Percentiles rank a stretch among this genome's conserved stretches.
Conservation (phyloP, 2,113 vertebrate genomes). For the Artemisiospiza belli region DNA sequence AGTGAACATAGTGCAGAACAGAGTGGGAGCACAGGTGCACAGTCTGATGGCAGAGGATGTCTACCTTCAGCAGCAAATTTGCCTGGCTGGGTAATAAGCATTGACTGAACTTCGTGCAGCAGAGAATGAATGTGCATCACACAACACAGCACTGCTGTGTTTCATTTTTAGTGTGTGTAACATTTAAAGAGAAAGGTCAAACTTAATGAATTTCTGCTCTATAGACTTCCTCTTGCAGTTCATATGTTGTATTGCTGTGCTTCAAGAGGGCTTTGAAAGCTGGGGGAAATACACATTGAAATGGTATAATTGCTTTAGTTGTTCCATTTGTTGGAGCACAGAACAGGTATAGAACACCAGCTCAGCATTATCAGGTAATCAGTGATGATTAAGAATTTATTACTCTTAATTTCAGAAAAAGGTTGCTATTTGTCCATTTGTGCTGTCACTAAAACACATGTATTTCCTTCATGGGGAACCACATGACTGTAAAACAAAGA, state of each 20-base stretch:
- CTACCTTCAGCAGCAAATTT: not conserved
- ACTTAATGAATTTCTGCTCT: not conserved
- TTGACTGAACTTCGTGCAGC: not conserved
- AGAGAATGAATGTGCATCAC: not conserved
- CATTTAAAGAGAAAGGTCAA: not conserved
- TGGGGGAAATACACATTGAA: not conserved
- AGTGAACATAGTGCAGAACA: not conserved
- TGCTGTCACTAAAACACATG: not conserved
- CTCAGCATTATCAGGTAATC: not conserved
- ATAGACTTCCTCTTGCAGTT: not conserved
- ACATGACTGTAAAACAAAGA: constrained; percentile 72
- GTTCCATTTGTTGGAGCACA: not conserved
- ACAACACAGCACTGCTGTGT: not conserved
- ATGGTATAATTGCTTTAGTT: not conserved
- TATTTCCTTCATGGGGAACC: constrained; percentile 37
- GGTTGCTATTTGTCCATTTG: not conserved
- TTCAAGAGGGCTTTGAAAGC: not conserved
- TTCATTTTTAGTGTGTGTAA: not conserved
- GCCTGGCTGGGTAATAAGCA: not conserved
- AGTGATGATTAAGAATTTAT: not conserved
- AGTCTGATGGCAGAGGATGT: not conserved
- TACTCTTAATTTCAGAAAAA: not conserved
- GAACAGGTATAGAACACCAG: not conserved
- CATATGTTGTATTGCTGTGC: not conserved
- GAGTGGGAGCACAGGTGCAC: not conserved